Evolutionary conservation across 2,888 invertebrate species (phyloP), one percentile per base, ranked within the genome.

Genomic region (Cryptosula pallasiana): DNA sequence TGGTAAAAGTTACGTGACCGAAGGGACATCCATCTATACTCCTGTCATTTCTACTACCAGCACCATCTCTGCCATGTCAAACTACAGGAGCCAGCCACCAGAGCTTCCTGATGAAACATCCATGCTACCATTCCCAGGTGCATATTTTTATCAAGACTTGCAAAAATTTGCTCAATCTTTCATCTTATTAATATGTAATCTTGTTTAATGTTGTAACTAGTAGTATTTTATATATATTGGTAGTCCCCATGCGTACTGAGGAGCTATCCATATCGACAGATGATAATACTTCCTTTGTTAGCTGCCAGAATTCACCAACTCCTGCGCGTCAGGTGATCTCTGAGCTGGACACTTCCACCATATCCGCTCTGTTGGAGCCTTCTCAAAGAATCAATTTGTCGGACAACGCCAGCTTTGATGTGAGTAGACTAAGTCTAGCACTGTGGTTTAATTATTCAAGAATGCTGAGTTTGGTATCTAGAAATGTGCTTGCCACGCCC

Each of bases 321-420:
- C 34, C 63, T 5, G 25, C 63, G 16, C 20, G 63, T 5, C 63
- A 20, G 5, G 63, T 63, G 32, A 32, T 63, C 29, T 9, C 63
- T 13, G 63, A 63, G 25, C 27, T 63, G 20, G 63, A 63, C 27
- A 9, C 63, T 2, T 20, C 32, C 2, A 63, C 63, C 29, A 63
- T 63, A 16, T 63, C 63, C 3, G 63, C 63, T 63, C 13, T 63
- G 32, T 32, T 63, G 5, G 63, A 63, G 63, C 63, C 63, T 63
- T 63, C 63, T 20, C 63, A 63, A 32, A 63, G 63, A 32, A 63
- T 63, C 2, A 25, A 63, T n/a, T 25, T 63, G 27, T 25, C 27
- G 5, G 63, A 63, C 45, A 45, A 45, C 45, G 5, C 45, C 5
- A 20, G 45, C 5, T 45, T 13, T 45, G 45, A 45, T 20, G 45